These are phyloP conservation scores for Drosophila punjabiensis DNA, from an alignment of 1,140 invertebrate species.

Conservation along the genomic window DNA sequence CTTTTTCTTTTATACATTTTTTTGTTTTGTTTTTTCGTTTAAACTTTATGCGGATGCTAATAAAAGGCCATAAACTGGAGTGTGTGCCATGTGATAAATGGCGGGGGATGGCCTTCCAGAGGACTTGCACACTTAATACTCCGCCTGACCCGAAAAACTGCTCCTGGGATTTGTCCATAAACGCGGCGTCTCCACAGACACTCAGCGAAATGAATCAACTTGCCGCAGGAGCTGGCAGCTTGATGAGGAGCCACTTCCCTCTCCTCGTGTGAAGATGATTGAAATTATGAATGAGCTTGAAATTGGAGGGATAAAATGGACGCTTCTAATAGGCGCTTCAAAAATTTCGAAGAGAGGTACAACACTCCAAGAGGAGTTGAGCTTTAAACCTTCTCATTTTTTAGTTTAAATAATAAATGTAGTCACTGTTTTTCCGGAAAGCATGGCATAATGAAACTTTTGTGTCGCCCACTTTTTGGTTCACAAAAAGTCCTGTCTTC, in stretches of 20 bases:
- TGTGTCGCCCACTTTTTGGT: not conserved
- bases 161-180: constrained; percentile 58
- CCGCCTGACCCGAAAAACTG: constrained; percentile 28
- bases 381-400: too few species aligned
- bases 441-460: constrained; percentile 4
- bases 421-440: not conserved
- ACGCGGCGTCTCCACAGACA: constrained; percentile 30
- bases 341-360: not conserved
- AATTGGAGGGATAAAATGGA: not conserved
- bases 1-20: constrained; percentile 6
- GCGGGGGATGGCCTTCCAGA: not conserved
- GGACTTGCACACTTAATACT: constrained; percentile 19
- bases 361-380: not conserved
- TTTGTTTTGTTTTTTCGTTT: constrained; percentile 11
- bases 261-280: constrained; percentile 10
- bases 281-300: constrained; percentile 24
- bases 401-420: not conserved
- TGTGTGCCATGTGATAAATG: constrained; percentile 53
- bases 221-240: constrained; percentile 11
- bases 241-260: constrained; percentile 4
- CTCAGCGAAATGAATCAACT: constrained; percentile 54
- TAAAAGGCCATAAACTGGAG: constrained; percentile 54
- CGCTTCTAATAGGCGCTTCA: constrained; percentile 3
- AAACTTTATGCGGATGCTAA: constrained; percentile 37
- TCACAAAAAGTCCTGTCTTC: not conserved